These are phyloP conservation scores for Oncorhynchus kisutch DNA, from an alignment of 2,113 vertebrate species.

Conservation along the genomic window DNA sequence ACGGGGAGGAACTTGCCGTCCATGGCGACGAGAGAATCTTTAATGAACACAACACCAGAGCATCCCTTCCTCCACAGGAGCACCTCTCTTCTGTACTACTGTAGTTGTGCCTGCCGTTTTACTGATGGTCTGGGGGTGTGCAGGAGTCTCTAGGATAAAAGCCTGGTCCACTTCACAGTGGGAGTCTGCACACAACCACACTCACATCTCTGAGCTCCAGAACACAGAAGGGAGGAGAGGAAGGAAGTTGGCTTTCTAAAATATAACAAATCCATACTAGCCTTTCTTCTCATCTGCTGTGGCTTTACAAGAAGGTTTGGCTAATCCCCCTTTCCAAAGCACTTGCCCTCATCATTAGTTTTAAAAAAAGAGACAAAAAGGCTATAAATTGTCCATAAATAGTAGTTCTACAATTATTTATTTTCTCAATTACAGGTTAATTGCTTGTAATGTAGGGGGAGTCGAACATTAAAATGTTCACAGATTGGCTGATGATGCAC, in stretches of 20 bases:
- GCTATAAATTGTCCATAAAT: too few species aligned
- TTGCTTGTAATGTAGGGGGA: slow-evolving; percentile 54
- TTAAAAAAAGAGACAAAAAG: neutral
- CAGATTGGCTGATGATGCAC: slow-evolving; percentile 73
- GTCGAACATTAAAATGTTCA: slow-evolving; percentile 57
- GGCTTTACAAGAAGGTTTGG: slow-evolving; percentile 6
- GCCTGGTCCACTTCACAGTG: neutral
- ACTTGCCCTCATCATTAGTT: slow-evolving; percentile 12
- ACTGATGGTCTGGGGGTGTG: too few species aligned
- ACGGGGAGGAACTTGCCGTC: too few species aligned
- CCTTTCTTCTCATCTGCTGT: slow-evolving; percentile 3
- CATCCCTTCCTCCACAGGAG: neutral
- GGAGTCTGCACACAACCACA: neutral
- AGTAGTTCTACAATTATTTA: slow-evolving; percentile 22
- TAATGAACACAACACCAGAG: neutral
- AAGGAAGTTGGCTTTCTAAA: too few species aligned
- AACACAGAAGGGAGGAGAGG: neutral
- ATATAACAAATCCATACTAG: slow-evolving; percentile 47
- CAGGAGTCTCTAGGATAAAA: too few species aligned
- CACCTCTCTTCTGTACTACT: neutral
- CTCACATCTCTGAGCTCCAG: too few species aligned
- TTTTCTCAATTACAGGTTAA: slow-evolving; percentile 53
- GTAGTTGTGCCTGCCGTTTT: too few species aligned
- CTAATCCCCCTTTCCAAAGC: too few species aligned
- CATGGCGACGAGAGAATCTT: neutral